These are phyloP conservation scores for Drosophila sucinea DNA, from an alignment of 1,140 invertebrate genomes.

Conservation along the genomic window DNA sequence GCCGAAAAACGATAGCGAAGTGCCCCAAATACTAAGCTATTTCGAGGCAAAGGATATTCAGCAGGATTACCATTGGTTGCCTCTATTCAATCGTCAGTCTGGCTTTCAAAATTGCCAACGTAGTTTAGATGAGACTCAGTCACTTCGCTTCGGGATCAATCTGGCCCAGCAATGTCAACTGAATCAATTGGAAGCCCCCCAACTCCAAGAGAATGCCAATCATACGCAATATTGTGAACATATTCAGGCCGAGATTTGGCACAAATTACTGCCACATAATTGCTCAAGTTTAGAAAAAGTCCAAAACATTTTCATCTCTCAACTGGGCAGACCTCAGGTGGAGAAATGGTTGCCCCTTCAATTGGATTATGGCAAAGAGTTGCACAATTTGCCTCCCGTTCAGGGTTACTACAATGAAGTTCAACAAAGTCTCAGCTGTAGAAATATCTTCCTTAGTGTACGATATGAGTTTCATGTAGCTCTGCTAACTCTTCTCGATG, in stretches of 20 bases:
- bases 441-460: slow-evolving; percentile 69
- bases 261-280: slow-evolving; percentile 49
- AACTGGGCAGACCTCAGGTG: slow-evolving; percentile 60
- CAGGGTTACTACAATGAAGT: slow-evolving; percentile 48
- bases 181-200: slow-evolving; percentile 10
- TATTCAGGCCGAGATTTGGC: slow-evolving; percentile 57
- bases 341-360: slow-evolving; percentile 66
- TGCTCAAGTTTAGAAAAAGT: slow-evolving; percentile 37
- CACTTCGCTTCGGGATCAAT: slow-evolving; percentile 61
- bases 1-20: slow-evolving; percentile 38
- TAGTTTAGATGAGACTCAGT: background rate
- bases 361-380: slow-evolving; percentile 32
- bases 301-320: slow-evolving; percentile 50
- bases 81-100: slow-evolving; percentile 24
- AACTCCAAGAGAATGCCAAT: slow-evolving; percentile 42
- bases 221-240: slow-evolving; percentile 61
- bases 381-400: slow-evolving; percentile 25
- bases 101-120: slow-evolving; percentile 29
- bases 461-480: slow-evolving; percentile 69
- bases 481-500: slow-evolving; percentile 26
- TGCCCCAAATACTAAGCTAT: slow-evolving; percentile 44
- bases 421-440: slow-evolving; percentile 59
- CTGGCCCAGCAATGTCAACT: slow-evolving; percentile 57
- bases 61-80: slow-evolving; percentile 45
- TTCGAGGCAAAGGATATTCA: slow-evolving; percentile 28